Evolutionary conservation across 2,797 vertebrate species (phyloP).

Genomic region (Neosalanx taihuensis): DNA sequence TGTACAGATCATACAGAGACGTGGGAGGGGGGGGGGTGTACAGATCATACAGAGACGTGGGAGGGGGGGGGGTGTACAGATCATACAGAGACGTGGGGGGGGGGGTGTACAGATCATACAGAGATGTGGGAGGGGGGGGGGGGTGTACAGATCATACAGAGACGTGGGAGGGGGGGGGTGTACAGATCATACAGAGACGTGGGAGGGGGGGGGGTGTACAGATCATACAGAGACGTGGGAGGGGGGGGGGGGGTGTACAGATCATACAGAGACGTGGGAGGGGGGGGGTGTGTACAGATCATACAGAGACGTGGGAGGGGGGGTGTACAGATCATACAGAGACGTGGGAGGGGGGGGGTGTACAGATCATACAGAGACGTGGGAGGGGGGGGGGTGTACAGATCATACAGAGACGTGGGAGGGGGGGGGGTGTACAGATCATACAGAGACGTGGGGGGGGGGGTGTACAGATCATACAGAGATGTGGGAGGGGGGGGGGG

Average conservation of each 20-base stretch:
- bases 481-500: conserved; percentile 61
- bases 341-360: conserved; percentile 61
- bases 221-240: conserved; percentile 53
- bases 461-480: conserved; percentile 23
- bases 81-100: too few relatives aligned
- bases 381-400: conserved; percentile 57
- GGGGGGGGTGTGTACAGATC: too few relatives aligned
- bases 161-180: conserved; percentile 61
- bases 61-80: too few relatives aligned
- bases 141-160: conserved; percentile 23
- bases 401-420: conserved; percentile 53
- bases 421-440: too few relatives aligned
- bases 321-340: conserved; percentile 23
- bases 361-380: conserved; percentile 38
- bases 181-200: conserved; percentile 38
- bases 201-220: conserved; percentile 57
- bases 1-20: conserved; percentile 25
- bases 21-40: conserved; percentile 61
- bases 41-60: conserved; percentile 46
- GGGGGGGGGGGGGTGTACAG: conserved; percentile 45
- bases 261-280: conserved; percentile 55
- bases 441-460: too few relatives aligned
- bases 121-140: conserved; percentile 61
- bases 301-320: too few relatives aligned
- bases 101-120: conserved; percentile 23